Evolutionary conservation across 30 jellyfish, hydroid and myxozoan genomes (phyloP).

Genomic region (Catostylus mosaicus): DNA sequence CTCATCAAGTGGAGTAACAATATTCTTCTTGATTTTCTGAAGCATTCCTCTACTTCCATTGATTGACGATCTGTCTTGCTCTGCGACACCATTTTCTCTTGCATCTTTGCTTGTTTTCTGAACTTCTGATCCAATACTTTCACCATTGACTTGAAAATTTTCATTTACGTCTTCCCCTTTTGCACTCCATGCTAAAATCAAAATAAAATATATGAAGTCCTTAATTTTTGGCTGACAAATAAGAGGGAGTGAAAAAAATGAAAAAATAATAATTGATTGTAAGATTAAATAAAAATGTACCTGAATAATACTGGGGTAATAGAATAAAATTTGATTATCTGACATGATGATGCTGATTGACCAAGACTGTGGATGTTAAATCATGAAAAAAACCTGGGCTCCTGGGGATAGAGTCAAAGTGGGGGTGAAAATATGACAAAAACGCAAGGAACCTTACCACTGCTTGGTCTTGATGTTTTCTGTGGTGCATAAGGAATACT

Average conservation of each 20-base stretch:
- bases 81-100: neutral
- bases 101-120: neutral
- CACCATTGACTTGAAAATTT: slow-evolving; percentile 31
- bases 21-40: slow-evolving; percentile 72
- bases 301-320: no score
- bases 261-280: neutral
- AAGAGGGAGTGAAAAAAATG: neutral
- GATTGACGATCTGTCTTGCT: slow-evolving; percentile 46
- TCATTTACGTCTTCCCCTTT: slow-evolving; percentile 50
- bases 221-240: neutral
- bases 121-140: slow-evolving; percentile 4
- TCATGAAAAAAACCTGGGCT: no score
- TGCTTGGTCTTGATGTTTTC: slow-evolving; percentile 52
- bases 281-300: no score
- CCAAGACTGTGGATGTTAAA: no score
- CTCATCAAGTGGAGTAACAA: slow-evolving; percentile 64
- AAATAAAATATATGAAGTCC: no score
- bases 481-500: slow-evolving; percentile 56
- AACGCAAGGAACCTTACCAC: slow-evolving; percentile 39
- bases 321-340: no score
- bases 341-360: no score
- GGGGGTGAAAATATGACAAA: no score
- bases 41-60: slow-evolving; percentile 77
- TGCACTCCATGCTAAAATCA: slow-evolving; percentile 66
- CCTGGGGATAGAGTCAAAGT: no score